phyloP scores from a whole-genome alignment of 2,797 vertebrate species.

The Bovichtus variegatus region DNA sequence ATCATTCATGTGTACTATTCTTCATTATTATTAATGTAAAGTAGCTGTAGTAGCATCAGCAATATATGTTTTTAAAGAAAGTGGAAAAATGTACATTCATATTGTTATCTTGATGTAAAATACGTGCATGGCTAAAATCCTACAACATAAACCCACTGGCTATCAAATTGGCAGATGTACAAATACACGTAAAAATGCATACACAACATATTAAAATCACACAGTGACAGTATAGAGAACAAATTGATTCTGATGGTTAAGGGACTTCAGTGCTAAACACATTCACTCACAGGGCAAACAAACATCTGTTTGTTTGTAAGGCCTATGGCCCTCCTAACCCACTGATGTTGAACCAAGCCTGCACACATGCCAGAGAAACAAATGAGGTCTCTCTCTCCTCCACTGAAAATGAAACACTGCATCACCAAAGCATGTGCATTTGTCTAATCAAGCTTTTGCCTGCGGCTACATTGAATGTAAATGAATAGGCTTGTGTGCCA shows the following conservation, averaged over 20 bases:
- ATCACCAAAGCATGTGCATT: constrained; percentile 83
- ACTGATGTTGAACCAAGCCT: constrained; percentile 80
- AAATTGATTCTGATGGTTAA: constrained; percentile 75
- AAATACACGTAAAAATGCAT: constrained; percentile 22
- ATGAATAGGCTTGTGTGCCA: constrained; percentile 80
- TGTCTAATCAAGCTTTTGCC: constrained; percentile 84
- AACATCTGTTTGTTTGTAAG: constrained; percentile 80
- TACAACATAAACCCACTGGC: constrained; percentile 2
- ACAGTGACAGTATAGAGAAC: constrained; percentile 53
- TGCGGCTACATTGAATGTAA: constrained; percentile 76
- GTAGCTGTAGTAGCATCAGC: neutral
- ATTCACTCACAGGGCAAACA: constrained; percentile 77
- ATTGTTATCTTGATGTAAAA: constrained; percentile 9
- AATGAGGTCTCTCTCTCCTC: constrained; percentile 80
- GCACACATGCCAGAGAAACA: constrained; percentile 75
- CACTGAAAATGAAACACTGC: constrained; percentile 84
- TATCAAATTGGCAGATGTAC: constrained; percentile 31
- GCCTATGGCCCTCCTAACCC: constrained; percentile 79
- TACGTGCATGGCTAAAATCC: constrained; percentile 6
- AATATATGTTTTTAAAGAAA: neutral
- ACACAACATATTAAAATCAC: constrained; percentile 58
- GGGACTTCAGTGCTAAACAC: constrained; percentile 61
- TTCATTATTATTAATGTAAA: neutral
- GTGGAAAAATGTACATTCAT: neutral
- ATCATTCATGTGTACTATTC: neutral